Conservation (phyloP, 2,888 invertebrate genomes). For the Tethea ocularis region DNA sequence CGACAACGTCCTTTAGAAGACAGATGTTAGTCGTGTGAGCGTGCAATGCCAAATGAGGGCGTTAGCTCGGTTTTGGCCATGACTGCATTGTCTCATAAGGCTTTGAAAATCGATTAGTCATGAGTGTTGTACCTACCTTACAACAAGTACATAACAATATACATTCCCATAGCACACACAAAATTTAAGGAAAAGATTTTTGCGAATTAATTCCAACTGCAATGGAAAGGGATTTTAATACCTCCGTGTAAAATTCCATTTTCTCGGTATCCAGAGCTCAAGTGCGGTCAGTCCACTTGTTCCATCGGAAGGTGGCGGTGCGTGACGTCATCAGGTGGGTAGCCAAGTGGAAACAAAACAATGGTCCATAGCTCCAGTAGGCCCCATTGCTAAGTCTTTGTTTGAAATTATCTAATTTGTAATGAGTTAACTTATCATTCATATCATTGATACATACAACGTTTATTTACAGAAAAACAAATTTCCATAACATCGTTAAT, state of each 20-base stretch:
- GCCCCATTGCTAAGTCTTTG: slow-evolving; percentile 50
- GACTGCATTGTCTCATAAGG: slow-evolving; percentile 18
- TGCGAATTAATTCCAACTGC: neutral
- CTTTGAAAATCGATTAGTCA: slow-evolving; percentile 2
- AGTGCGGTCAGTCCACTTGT: slow-evolving; percentile 44
- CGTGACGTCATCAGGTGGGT: slow-evolving; percentile 74
- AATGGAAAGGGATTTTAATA: slow-evolving; percentile 1
- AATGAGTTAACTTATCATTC: neutral
- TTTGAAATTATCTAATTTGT: slow-evolving; percentile 15
- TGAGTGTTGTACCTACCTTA: neutral
- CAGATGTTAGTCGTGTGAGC: slow-evolving; percentile 39
- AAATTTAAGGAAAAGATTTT: no score
- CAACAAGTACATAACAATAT: neutral
- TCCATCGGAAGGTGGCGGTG: slow-evolving; percentile 64
- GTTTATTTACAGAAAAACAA: neutral
- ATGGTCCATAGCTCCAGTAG: slow-evolving; percentile 46
- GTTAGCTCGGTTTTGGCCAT: slow-evolving; percentile 35
- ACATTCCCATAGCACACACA: no score
- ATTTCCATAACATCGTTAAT: neutral
- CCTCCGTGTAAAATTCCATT: neutral
- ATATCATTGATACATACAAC: no score
- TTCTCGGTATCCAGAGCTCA: slow-evolving; percentile 31
- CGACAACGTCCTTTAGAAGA: slow-evolving; percentile 38
- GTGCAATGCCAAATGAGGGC: slow-evolving; percentile 48
- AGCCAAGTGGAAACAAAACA: slow-evolving; percentile 72